Evolutionary conservation across 2,113 vertebrate species (phyloP).

Genomic region (Archocentrus centrarchus): DNA sequence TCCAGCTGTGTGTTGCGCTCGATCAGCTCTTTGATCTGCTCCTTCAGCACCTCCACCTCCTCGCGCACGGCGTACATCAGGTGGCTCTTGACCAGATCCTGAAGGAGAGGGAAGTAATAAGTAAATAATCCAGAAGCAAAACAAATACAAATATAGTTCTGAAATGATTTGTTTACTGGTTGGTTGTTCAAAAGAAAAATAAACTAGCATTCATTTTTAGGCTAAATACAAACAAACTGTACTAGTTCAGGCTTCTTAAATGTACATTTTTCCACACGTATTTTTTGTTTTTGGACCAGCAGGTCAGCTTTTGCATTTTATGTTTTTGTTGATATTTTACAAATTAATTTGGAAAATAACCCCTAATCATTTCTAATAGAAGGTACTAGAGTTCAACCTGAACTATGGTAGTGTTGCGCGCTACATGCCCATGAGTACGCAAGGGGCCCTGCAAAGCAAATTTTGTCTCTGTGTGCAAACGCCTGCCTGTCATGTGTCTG

Average conservation of each 20-base stretch:
- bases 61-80: slow-evolving; percentile 97
- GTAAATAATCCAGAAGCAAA: not conserved
- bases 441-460: not conserved
- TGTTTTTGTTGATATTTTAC: not conserved
- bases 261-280: not conserved
- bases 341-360: not conserved
- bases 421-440: not conserved
- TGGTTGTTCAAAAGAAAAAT: not conserved
- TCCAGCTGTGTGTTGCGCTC: slow-evolving; percentile 98
- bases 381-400: too few relatives aligned
- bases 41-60: slow-evolving; percentile 87
- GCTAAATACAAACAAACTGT: not conserved
- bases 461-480: not conserved
- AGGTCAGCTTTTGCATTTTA: not conserved
- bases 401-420: too few relatives aligned
- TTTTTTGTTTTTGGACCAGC: too few relatives aligned
- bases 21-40: slow-evolving; percentile 98
- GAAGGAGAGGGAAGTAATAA: slow-evolving; percentile 23
- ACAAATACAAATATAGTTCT: not conserved
- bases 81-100: slow-evolving; percentile 91
- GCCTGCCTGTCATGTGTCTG: not conserved
- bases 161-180: not conserved
- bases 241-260: not conserved
- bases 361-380: not conserved
- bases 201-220: not conserved